A percentile compares a stretch with the other conserved stretches of the same genome.
Evolutionary conservation across 2,113 vertebrate species (phyloP).

Genomic region (Camelus dromedarius): DNA sequence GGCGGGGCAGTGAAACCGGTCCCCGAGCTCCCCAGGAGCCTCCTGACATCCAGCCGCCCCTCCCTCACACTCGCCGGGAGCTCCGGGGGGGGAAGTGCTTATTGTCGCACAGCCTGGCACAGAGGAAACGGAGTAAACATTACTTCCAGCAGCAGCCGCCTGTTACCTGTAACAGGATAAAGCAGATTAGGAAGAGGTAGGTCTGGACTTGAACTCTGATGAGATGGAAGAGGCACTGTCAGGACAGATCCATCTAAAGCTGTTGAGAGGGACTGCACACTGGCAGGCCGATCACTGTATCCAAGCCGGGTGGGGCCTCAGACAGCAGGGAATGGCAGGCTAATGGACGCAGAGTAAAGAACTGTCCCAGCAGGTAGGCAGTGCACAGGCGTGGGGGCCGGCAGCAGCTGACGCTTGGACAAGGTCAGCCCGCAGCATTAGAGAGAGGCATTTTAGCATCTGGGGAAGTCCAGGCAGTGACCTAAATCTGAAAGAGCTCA

Average conservation of each 20-base stretch:
- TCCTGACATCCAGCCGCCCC: not conserved
- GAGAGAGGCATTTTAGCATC: not conserved
- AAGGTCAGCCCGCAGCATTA: accelerated
- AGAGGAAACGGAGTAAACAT: not conserved
- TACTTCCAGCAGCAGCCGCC: not conserved
- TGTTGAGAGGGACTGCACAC: no score
- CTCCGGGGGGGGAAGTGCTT: not conserved
- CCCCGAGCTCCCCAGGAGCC: not conserved
- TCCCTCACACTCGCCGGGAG: not conserved
- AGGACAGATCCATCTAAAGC: not conserved
- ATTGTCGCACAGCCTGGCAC: accelerated
- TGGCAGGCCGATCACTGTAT: not conserved
- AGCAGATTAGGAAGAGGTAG: not conserved
- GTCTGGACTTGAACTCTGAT: not conserved
- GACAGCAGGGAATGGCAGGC: not conserved
- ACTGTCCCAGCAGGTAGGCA: not conserved
- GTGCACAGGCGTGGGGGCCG: not conserved
- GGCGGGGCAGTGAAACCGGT: accelerated
- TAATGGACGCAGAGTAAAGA: not conserved
- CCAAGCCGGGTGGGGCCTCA: no score
- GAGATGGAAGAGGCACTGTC: not conserved
- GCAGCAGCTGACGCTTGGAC: not conserved
- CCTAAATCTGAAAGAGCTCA: not conserved
- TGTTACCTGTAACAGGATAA: not conserved
- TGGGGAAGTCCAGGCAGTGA: not conserved